phyloP scores from a whole-genome alignment of 2,888 invertebrate genomes.

The Therioaphis trifolii region DNA sequence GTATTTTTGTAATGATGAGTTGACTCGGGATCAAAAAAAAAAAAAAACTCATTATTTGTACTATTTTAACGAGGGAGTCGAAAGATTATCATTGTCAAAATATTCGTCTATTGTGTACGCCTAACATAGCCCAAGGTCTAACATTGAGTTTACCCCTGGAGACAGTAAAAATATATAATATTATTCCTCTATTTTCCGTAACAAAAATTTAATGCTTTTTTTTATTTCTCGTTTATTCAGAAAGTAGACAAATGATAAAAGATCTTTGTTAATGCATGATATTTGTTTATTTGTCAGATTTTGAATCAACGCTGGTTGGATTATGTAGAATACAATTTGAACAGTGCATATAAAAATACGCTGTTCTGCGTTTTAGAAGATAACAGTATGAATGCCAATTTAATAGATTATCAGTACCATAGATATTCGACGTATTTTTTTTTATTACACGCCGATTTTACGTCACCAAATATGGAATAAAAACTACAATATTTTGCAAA shows the following conservation, averaged over 20 bases:
- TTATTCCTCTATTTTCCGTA: constrained; percentile 17
- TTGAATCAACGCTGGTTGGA: neutral
- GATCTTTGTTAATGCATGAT: neutral
- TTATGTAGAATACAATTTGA: neutral
- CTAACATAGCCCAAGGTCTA: constrained; percentile 10
- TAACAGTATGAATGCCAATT: too few species aligned
- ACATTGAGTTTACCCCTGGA: constrained; percentile 3
- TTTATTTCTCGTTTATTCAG: neutral
- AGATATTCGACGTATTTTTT: too few species aligned
- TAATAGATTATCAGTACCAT: too few species aligned
- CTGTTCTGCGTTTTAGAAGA: neutral
- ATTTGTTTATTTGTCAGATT: neutral
- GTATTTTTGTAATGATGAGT: constrained; percentile 18
- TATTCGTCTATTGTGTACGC: neutral
- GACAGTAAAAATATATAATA: constrained; percentile 23
- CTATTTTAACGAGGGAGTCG: constrained; percentile 20
- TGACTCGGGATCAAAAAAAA: neutral
- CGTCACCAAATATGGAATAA: too few species aligned
- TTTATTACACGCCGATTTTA: too few species aligned
- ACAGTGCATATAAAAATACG: neutral
- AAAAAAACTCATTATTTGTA: constrained; percentile 45
- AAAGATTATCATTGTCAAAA: constrained; percentile 10
- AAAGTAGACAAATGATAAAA: neutral
- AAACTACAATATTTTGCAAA: too few species aligned
- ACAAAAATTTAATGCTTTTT: neutral